phyloP scores from a whole-genome alignment of 2,113 vertebrate genomes.

The Natator depressus region DNA sequence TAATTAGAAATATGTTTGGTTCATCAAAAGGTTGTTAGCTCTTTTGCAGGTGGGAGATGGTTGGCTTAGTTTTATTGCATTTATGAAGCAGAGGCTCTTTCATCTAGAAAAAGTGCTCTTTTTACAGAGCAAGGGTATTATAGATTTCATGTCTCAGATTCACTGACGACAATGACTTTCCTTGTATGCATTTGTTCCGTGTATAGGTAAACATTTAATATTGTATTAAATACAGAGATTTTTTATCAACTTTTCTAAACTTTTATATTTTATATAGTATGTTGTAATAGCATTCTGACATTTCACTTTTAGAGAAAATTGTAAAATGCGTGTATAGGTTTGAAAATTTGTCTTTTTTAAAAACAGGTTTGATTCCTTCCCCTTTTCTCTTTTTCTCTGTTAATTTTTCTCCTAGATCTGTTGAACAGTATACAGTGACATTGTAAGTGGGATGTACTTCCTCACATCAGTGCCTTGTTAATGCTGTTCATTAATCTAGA shows the following conservation, averaged over 20 bases:
- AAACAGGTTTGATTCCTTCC: background rate
- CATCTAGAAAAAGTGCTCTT: slow-evolving; percentile 29
- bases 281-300: slow-evolving; percentile 9
- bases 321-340: slow-evolving; percentile 17
- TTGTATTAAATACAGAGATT: slow-evolving; percentile 25
- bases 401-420: slow-evolving; percentile 76
- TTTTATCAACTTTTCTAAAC: slow-evolving; percentile 30
- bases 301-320: slow-evolving; percentile 32
- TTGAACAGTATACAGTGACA: slow-evolving; percentile 60
- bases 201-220: slow-evolving; percentile 46
- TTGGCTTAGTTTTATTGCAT: slow-evolving; percentile 34
- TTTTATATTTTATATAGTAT: slow-evolving; percentile 38
- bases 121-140: slow-evolving; percentile 34
- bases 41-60: background rate
- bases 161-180: slow-evolving; percentile 46
- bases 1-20: slow-evolving; percentile 75
- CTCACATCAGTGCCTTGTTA: slow-evolving; percentile 78
- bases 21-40: slow-evolving; percentile 29
- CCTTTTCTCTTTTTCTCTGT: slow-evolving; percentile 55
- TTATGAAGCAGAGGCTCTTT: slow-evolving; percentile 14
- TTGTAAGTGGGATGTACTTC: slow-evolving; percentile 76
- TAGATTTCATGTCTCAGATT: slow-evolving; percentile 65
- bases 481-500: slow-evolving; percentile 82
- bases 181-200: slow-evolving; percentile 50
- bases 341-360: slow-evolving; percentile 13